Evolutionary conservation across 2,888 invertebrate genomes (phyloP).

Genomic region (Pelosia muscerda): DNA sequence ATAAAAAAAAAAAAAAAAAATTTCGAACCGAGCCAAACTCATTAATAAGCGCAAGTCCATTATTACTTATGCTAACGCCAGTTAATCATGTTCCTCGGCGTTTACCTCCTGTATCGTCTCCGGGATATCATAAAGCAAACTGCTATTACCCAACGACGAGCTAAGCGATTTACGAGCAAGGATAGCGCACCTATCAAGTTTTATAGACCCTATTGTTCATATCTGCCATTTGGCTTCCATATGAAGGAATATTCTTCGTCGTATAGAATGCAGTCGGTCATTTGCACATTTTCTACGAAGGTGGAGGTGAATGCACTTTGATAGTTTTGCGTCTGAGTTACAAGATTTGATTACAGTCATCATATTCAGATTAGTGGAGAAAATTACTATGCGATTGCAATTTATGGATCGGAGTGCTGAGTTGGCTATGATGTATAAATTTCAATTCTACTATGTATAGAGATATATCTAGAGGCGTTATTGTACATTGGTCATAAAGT

Average conservation of each 20-base stretch:
- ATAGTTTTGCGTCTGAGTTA: background rate
- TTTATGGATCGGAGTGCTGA: no score
- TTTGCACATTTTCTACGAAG: background rate
- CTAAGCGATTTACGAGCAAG: constrained; percentile 48
- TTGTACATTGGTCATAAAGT: no score
- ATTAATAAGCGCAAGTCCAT: background rate
- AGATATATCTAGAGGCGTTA: no score
- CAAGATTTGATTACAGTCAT: background rate
- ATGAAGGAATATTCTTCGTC: background rate
- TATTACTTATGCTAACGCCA: background rate
- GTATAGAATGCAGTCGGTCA: background rate
- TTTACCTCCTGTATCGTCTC: constrained; percentile 8
- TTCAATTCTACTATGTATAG: no score
- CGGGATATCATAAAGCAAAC: constrained; percentile 40
- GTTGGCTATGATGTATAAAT: no score
- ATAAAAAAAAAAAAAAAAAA: no score
- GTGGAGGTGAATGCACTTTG: background rate
- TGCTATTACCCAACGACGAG: constrained; percentile 36
- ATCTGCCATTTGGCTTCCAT: constrained; percentile 16
- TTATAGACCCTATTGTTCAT: constrained; percentile 30
- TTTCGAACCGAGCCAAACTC: background rate
- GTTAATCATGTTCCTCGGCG: constrained; percentile 1
- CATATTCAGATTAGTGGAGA: no score
- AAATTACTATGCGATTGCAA: no score
- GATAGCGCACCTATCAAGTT: constrained; percentile 36